Evolutionary conservation across 1,140 invertebrate genomes (phyloP), one percentile per base, ranked within the genome.

Genomic region (Scaptodrosophila lebanonensis): DNA sequence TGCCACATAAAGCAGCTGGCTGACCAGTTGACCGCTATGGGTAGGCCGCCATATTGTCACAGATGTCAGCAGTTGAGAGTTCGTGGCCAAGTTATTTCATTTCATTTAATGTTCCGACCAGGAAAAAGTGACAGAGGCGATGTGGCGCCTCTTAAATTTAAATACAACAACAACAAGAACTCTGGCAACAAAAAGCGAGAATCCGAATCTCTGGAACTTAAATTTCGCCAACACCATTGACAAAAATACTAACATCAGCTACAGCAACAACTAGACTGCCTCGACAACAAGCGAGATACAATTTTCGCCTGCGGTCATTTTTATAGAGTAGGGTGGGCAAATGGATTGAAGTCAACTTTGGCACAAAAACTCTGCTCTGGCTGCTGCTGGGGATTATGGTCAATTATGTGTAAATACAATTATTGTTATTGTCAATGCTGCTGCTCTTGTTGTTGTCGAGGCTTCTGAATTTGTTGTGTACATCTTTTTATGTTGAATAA

Each of bases 321-420:
- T 79, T 58, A 82, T 79, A n/a, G n/a, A n/a, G n/a, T n/a, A n/a
- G 64, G 69, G 42, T 49, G 66, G 72, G 50, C 52, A 45, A 59
- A 47, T 57, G 59, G 58, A 79, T 68, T 61, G 54, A 72, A 72
- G 54, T 51, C 66, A 47, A 35, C 53, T 39, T 63, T 47, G 60
- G 45, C 32, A 47, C 47, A 48, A 25, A 11, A 51, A 47, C 58
- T 58, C 47, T 56, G 43, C 39, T 53, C 42, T 30, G 47, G 13
- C 45, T 57, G 50, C 63, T 66, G 53, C 66, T 82, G 66, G 62
- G 69, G 63, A 82, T 82, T 82, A 82, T 82, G 61, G 75, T 82
- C 75, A 82, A 82, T 82, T 82, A 82, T 66, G 75, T 82, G 76
- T 82, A 82, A 82, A 82, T 75, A 66, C 53, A 68, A 79, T 79